Base-by-base conservation (phyloP, 2,888 invertebrate genomes). In the Heliconius cydno region DNA sequence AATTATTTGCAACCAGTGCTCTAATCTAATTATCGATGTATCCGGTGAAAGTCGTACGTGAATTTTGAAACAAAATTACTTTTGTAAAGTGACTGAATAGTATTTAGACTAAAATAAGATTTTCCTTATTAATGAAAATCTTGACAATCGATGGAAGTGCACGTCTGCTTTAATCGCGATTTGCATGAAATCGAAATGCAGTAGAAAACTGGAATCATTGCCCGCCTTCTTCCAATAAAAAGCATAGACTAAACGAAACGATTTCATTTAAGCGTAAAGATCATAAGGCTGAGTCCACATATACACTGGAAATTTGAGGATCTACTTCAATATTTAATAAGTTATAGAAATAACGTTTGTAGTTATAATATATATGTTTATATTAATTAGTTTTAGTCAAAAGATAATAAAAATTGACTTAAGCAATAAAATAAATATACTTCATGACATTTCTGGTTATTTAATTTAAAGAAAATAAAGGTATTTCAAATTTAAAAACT, bases 21-120 rank as follows among this genome's bases (percentile, higher is more conserved):
- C 80, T 92, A 93, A 91, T 93, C 90, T 88, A 92, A 93, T 94
- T 92, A 92, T 88, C 88, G 89, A 91, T 92, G 90, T 92, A 90
- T 93, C 90, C 91, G 91, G 92, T 92, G 93, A 94, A 93, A 94
- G 94, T 93, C 84, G 85, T 83, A 83, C 82, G 79, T 82, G 79
- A 84, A 83, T 80, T 84, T 82, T 80, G 83, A 75, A 83, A 82
- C 52, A 67, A 76, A 70, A 79, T 76, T 63, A 78, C 73, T 79
- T 81, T 72, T 77, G 46, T 84, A 81, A 81, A 84, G 84, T 87
- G 86, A 86, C 77, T 84, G 82, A 82, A 80, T 86, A 85, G 84
- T 77, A 74, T 75, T 63, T 28, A 78, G 76, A 80, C 41, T 81
- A 79, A 46, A 79, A 41, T 74, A 76, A 81, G 76, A 79, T 81